Conservation (phyloP, 2,797 vertebrate species). For the Potorous gilbertii region DNA sequence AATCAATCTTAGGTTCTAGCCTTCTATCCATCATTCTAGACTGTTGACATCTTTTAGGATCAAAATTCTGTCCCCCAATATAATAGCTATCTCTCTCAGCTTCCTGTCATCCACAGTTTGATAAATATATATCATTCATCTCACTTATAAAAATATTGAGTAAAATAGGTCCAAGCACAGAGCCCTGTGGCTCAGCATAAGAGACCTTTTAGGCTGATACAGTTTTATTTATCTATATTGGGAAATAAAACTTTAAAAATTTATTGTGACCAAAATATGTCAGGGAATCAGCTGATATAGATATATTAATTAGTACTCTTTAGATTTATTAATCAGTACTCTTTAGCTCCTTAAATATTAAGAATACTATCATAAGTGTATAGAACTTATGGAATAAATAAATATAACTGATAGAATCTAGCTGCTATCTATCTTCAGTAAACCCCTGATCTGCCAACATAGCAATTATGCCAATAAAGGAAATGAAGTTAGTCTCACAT, state of each 20-base stretch:
- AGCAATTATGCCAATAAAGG: not conserved
- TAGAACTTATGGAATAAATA: not conserved
- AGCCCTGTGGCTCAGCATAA: not conserved
- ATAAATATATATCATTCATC: not conserved
- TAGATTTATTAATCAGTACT: not conserved
- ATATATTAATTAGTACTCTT: not conserved
- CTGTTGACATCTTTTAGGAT: not conserved
- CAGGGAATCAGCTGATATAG: not conserved
- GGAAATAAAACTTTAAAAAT: not conserved
- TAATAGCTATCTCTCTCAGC: not conserved
- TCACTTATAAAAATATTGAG: not conserved
- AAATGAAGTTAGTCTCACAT: not conserved
- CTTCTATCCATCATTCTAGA: not conserved
- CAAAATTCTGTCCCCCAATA: not conserved
- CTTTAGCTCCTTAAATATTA: not conserved
- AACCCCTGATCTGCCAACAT: not conserved
- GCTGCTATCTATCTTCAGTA: not conserved
- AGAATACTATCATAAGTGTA: not conserved
- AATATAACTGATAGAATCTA: not conserved
- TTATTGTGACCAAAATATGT: not conserved
- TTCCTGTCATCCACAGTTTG: not conserved
- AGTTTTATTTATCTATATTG: not conserved
- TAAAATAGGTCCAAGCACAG: not conserved
- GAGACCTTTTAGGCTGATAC: not conserved
- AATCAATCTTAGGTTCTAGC: not conserved